Percentiles rank a stretch among this genome's conserved stretches.
Conservation (phyloP, 2,797 vertebrate species). For the Lepus townsendii region DNA sequence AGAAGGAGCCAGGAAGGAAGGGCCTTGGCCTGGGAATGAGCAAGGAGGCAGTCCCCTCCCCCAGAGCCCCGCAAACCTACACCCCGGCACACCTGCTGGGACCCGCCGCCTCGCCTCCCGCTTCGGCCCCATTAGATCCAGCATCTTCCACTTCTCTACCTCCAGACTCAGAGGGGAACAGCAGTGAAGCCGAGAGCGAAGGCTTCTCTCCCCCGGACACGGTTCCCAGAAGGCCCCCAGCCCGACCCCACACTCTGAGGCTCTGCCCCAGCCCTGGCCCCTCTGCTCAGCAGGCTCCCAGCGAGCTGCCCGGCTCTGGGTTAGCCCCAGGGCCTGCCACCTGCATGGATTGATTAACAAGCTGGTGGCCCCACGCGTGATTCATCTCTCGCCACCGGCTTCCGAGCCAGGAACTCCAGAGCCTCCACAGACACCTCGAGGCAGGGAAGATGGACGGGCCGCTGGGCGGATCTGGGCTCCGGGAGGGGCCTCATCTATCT, state of each 20-base stretch:
- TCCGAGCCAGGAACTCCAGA: not conserved
- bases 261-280: not conserved
- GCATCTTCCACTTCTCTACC: not conserved
- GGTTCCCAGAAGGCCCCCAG: not conserved
- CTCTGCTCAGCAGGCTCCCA: not conserved
- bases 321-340: not conserved
- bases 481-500: slow-evolving; percentile 42
- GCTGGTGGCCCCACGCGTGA: not conserved
- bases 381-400: not conserved
- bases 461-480: not conserved
- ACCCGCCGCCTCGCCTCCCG: not conserved
- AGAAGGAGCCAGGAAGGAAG: not conserved
- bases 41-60: not conserved
- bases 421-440: not conserved
- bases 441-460: not conserved
- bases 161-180: not conserved
- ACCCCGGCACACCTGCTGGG: not conserved
- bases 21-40: not conserved
- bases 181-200: not conserved
- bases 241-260: rapidly evolving
- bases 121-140: not conserved
- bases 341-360: not conserved
- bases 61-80: rapidly evolving
- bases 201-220: not conserved
- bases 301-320: not conserved